Base-by-base conservation (phyloP, 2,797 vertebrate genomes). In the Sebastes vulpes region DNA sequence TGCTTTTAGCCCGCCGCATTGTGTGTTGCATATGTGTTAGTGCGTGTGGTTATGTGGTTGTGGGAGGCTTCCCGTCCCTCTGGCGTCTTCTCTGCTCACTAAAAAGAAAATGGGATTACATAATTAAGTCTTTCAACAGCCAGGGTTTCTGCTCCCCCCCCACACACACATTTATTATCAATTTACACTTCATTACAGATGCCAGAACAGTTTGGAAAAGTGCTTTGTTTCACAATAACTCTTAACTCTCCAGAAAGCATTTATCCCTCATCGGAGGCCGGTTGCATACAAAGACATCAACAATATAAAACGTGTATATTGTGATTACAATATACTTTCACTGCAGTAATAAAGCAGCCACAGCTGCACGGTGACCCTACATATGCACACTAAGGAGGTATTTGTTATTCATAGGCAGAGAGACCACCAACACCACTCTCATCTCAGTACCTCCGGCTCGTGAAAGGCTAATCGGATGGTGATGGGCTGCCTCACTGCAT, bases 91-190 rank as follows among this genome's bases (percentile, higher is more conserved):
- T 85, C 76, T 72, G 87, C 86, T 88, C 74, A 71, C 75, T 80
- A 77, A 77, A 70, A 75, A 84, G 83, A 83, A 92, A 94, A 93
- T 85, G 53, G 48, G 83, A 93, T 96, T 91, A 93, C 90, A 83
- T 94, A 93, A 95, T 94, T 91, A 86, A 82, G 81, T 90, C 85
- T 92, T 94, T 92, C 81, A 91, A 89, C 81, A 81, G 66, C 58
- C n/a, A 1, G 59, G 35, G 63, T 35, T 72, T 50, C 3, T 50
- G 48, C n/a, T n/a, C n/a, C 1, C 46, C 46, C 46, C 48, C 48
- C 16, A n/a, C 46, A 14, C 12, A 42, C 18, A n/a, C 35, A 14
- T 38, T 38, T 79, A 90, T 82, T 75, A 86, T 85, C 80, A 91
- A 87, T 86, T 89, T 84, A 60, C 74, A 89, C 69, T 79, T 91